phyloP scores from a whole-genome alignment of 2,113 vertebrate species.

The Seriola dumerili region DNA sequence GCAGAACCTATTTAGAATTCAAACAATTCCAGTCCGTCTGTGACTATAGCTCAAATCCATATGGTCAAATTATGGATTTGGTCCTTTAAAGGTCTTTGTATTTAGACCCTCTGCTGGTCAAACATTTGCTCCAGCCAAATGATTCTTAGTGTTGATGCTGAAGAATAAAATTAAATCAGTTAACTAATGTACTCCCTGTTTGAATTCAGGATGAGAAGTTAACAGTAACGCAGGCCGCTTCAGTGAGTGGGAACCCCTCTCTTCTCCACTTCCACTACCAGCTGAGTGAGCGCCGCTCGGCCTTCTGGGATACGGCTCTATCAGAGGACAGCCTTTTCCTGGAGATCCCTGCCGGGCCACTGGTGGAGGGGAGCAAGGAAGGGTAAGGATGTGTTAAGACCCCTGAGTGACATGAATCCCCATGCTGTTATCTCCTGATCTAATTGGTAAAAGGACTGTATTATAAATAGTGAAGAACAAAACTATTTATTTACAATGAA shows the following conservation, averaged over 20 bases:
- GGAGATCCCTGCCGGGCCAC: conserved; percentile 92
- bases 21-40: not conserved
- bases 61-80: not conserved
- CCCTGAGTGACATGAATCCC: not conserved
- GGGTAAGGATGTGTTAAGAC: conserved; percentile 83
- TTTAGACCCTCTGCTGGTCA: too few species aligned
- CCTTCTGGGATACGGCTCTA: conserved; percentile 93
- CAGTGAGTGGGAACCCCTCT: conserved; percentile 87
- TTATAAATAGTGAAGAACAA: not conserved
- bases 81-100: too few species aligned
- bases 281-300: conserved; percentile 91
- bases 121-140: too few species aligned
- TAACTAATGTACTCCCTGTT: not conserved
- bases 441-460: not conserved
- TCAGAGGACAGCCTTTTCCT: conserved; percentile 93
- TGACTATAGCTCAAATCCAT: not conserved
- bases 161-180: not conserved
- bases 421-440: not conserved
- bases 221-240: conserved; percentile 92
- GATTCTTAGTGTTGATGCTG: too few species aligned
- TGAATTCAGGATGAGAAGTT: conserved; percentile 90
- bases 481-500: not conserved
- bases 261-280: conserved; percentile 94
- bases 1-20: not conserved
- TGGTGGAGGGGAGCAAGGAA: conserved; percentile 97